Base-by-base conservation (phyloP, 1,140 invertebrate genomes). In the Bombus difficillimus region DNA sequence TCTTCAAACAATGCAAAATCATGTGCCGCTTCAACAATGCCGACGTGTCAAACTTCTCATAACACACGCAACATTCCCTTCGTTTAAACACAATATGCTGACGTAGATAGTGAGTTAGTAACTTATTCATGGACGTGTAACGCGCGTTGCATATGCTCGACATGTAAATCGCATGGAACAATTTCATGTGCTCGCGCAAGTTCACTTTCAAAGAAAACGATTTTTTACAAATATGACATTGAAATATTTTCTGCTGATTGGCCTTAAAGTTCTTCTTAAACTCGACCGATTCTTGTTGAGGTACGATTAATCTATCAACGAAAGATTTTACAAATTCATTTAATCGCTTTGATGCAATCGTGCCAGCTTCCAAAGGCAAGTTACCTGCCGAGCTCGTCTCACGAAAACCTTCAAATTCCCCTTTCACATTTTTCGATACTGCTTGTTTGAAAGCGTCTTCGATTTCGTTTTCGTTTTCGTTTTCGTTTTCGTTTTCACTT, bases 71-170 rank as follows among this genome's bases (percentile, higher is more conserved):
- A 68, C 92, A 93, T 57, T 88, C 22, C 13, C 82, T 85, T 32
- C 13, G 28, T 10, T 74, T 74, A 10, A 32, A n/a, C 25, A 76
- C 64, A 4, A n/a, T n/a, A 34, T 93, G 92, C 10, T 90, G 85
- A 1, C 75, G 62, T 1, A 92, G 22, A 37, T 92, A 93, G 87
- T 93, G 93, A 5, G 6, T 34, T 22, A 91, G 59, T 25, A 93
- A 76, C 64, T 88, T 86, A 39, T 57, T 69, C 28, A 68, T 89
- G 0, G 37, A 28, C 3, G 37, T 86, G 62, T 88, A 92, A 41
- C 80, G 81, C 6, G 87, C 92, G 34, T 75, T 47, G 68, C 92
- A 93, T 75, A 93, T 86, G n/a, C 91, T 92, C 13, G 92, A 93
- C 71, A 90, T 93, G 2, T 88, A 93, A 2, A 85, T 84, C n/a